These are phyloP conservation scores for Caenorhabditis wallacei DNA, from an alignment of 2,888 invertebrate genomes.

Conservation along the genomic window DNA sequence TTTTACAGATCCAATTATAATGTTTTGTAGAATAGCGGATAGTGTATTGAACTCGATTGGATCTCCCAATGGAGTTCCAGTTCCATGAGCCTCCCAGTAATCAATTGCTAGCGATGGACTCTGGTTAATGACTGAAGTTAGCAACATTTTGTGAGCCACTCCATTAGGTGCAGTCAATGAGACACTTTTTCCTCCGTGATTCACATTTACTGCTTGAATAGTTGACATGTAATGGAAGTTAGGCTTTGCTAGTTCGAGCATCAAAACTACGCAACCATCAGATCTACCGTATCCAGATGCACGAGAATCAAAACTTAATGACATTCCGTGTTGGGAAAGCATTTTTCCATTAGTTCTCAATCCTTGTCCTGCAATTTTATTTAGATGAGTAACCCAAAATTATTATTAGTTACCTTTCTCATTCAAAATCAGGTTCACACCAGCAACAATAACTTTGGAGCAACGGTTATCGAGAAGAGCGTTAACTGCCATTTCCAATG, in stretches of 20 bases:
- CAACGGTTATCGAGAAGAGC: conserved; percentile 92
- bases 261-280: conserved; percentile 83
- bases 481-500: conserved; percentile 88
- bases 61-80: conserved; percentile 83
- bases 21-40: conserved; percentile 68
- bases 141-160: conserved; percentile 76
- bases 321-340: conserved; percentile 82
- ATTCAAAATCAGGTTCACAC: conserved; percentile 87
- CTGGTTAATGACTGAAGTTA: conserved; percentile 61
- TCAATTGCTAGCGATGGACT: conserved; percentile 56
- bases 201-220: conserved; percentile 77
- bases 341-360: conserved; percentile 80
- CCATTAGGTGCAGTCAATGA: conserved; percentile 83
- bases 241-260: conserved; percentile 78
- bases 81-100: conserved; percentile 83
- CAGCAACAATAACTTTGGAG: conserved; percentile 92
- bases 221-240: conserved; percentile 66
- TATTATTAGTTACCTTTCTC: conserved; percentile 67
- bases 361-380: conserved; percentile 64
- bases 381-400: background rate
- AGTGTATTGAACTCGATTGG: conserved; percentile 82
- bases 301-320: conserved; percentile 82
- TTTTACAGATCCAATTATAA: conserved; percentile 74
- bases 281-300: conserved; percentile 84
- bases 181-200: conserved; percentile 82